phyloP scores from a whole-genome alignment of 1,140 invertebrate genomes.

The Rhynchophorus ferrugineus region DNA sequence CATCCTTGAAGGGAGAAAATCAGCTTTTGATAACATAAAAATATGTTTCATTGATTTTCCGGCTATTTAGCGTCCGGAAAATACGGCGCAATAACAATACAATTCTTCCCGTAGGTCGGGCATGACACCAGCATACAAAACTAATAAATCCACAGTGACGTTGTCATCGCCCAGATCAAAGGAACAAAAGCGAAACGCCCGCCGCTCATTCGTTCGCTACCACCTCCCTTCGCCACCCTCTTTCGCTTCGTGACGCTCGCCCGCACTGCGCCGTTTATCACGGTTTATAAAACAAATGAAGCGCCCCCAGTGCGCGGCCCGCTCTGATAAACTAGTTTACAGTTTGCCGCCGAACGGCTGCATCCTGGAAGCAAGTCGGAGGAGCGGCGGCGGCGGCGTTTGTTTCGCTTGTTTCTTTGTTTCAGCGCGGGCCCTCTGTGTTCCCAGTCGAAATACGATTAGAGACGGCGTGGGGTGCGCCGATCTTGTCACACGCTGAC shows the following conservation, averaged over 20 bases:
- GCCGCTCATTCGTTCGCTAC: no score
- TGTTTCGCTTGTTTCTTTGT: slow-evolving; percentile 14
- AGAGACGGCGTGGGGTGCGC: neutral
- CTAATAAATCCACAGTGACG: neutral
- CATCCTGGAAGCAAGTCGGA: slow-evolving; percentile 18
- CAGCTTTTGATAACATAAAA: no score
- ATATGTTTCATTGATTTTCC: no score
- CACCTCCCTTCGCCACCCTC: neutral
- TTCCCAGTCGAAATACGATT: neutral
- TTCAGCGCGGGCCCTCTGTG: neutral
- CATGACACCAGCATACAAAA: neutral
- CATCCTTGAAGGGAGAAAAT: no score
- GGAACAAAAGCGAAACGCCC: neutral
- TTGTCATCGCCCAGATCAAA: neutral
- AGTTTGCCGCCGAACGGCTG: slow-evolving; percentile 21
- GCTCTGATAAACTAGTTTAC: slow-evolving; percentile 22
- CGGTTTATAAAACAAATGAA: slow-evolving; percentile 24
- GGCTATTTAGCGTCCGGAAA: no score
- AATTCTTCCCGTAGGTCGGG: no score
- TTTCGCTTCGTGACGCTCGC: neutral
- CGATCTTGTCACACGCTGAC: neutral
- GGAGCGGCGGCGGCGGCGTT: slow-evolving; percentile 9
- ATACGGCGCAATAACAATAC: no score
- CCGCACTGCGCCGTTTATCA: slow-evolving; percentile 15
- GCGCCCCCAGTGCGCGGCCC: slow-evolving; percentile 15